These are phyloP conservation scores for Augiades crinisus DNA, from an alignment of 2,888 invertebrate species.

Conservation along the genomic window DNA sequence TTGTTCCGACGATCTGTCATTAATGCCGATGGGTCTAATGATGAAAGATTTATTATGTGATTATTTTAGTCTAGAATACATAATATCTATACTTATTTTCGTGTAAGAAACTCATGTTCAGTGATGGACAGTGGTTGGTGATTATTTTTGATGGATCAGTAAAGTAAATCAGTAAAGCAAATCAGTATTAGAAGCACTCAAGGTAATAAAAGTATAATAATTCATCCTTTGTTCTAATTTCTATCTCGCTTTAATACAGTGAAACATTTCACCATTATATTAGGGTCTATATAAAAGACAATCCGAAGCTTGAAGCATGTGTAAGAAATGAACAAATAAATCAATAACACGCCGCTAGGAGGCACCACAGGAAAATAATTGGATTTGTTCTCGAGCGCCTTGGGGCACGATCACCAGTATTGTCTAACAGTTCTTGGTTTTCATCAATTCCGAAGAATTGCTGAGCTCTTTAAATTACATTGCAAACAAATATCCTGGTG, in stretches of 20 bases:
- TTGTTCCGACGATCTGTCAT: no score
- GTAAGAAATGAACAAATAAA: slow-evolving; percentile 71
- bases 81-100: no score
- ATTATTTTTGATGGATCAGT: no score
- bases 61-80: no score
- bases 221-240: not conserved
- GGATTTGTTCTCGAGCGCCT: slow-evolving; percentile 66
- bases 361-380: slow-evolving; percentile 66
- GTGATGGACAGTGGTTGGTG: no score
- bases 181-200: no score
- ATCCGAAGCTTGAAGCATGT: slow-evolving; percentile 38
- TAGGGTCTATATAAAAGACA: slow-evolving; percentile 12
- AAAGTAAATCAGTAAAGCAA: no score
- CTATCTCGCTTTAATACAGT: not conserved
- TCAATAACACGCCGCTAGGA: slow-evolving; percentile 67
- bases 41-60: no score
- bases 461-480: slow-evolving; percentile 11
- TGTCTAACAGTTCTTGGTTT: slow-evolving; percentile 58
- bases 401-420: slow-evolving; percentile 56
- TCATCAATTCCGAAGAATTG: slow-evolving; percentile 25
- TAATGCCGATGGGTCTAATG: no score
- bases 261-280: slow-evolving; percentile 2
- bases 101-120: no score
- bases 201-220: no score
- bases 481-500: not conserved